Percentiles rank a stretch among this genome's conserved stretches.
Evolutionary conservation across 2,797 vertebrate species (phyloP).

Genomic region (Onychomys leucogaster): DNA sequence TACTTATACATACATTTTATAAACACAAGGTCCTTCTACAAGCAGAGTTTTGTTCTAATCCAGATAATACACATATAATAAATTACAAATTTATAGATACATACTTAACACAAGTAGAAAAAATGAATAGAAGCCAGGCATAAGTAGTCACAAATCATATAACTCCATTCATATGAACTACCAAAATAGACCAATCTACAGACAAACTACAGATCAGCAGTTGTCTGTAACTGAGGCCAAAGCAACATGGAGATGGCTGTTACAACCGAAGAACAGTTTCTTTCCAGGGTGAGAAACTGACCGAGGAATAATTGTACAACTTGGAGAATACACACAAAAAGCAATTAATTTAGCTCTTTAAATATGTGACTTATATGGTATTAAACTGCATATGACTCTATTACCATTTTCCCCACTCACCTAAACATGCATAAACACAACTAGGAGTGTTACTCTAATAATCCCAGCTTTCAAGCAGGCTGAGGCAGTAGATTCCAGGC

Average conservation of each 20-base stretch:
- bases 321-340: slow-evolving; percentile 44
- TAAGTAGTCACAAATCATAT: neutral
- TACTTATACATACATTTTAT: slow-evolving; percentile 26
- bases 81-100: slow-evolving; percentile 31
- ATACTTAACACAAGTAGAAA: neutral
- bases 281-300: neutral
- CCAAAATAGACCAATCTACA: slow-evolving; percentile 11
- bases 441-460: neutral
- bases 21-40: slow-evolving; percentile 20
- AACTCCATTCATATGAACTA: slow-evolving; percentile 2
- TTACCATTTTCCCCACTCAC: neutral
- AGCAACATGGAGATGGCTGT: neutral
- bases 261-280: neutral
- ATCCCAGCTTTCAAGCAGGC: neutral
- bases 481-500: neutral
- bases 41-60: slow-evolving; percentile 21
- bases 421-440: neutral
- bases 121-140: slow-evolving; percentile 18
- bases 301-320: neutral
- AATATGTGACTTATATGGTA: neutral
- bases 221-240: neutral
- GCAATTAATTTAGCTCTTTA: slow-evolving; percentile 7
- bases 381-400: neutral
- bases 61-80: slow-evolving; percentile 7
- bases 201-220: slow-evolving; percentile 16